Conservation (phyloP, 2,113 vertebrate species). For the Melanocharis versteri region DNA sequence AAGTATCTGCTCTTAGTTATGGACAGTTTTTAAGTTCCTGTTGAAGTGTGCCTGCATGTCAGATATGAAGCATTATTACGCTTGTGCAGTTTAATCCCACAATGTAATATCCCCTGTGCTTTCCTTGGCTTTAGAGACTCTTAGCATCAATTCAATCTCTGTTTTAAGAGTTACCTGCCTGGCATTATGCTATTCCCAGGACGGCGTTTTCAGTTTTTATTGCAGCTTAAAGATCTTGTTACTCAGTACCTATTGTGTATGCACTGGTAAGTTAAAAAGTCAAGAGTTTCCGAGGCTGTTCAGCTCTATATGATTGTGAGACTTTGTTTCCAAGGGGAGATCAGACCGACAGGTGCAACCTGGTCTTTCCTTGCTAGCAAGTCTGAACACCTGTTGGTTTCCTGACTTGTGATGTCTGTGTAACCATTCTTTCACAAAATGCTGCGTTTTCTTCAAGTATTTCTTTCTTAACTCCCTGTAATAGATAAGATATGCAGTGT, state of each 20-base stretch:
- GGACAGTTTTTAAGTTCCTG: background rate
- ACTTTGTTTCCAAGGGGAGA: background rate
- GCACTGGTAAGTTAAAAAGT: background rate
- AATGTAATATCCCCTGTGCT: background rate
- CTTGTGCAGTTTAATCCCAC: background rate
- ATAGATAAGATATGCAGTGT: background rate
- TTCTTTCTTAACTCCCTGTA: background rate
- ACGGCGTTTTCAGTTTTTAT: background rate
- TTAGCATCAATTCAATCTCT: background rate
- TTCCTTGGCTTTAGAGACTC: background rate
- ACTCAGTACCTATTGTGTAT: background rate
- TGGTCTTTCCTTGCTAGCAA: background rate
- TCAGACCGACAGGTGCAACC: rapidly evolving
- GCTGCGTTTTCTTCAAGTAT: background rate
- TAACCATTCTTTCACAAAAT: background rate
- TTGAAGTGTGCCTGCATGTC: background rate
- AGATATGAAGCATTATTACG: background rate
- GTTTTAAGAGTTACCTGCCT: background rate
- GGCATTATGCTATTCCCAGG: rapidly evolving
- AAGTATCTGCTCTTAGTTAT: background rate
- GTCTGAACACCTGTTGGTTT: background rate
- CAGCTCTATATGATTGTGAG: background rate
- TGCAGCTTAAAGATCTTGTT: background rate
- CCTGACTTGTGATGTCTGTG: background rate
- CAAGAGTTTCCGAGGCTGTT: background rate